phyloP scores from a whole-genome alignment of 2,113 vertebrate genomes.

The Phycodurus eques region DNA sequence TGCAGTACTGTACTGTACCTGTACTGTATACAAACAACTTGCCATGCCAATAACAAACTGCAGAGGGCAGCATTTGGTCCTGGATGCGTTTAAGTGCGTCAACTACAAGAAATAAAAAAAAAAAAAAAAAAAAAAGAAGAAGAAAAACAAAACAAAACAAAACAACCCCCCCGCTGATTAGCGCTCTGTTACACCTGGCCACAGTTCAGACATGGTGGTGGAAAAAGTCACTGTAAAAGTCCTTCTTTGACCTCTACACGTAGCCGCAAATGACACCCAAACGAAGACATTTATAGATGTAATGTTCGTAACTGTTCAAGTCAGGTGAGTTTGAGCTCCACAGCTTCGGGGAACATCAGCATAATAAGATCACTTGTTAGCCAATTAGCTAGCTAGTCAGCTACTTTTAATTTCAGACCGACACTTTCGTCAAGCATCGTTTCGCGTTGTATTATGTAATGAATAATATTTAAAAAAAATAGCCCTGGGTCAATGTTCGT shows the following conservation, averaged over 20 bases:
- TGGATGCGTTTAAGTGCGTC: not conserved
- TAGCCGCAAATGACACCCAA: not conserved
- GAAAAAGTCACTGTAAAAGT: not conserved
- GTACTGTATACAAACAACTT: not conserved
- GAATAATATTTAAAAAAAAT: not conserved
- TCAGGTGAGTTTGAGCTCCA: conserved; percentile 21
- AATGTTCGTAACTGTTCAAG: not conserved
- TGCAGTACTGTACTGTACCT: too few relatives aligned
- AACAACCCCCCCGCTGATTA: conserved; percentile 7
- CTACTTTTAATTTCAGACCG: not conserved
- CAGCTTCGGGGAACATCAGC: fast-evolving
- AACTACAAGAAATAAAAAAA: not conserved
- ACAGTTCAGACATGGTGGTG: not conserved
- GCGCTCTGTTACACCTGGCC: conserved; percentile 4
- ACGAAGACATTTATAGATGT: fast-evolving
- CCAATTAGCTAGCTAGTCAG: not conserved
- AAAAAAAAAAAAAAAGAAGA: conserved; percentile 1
- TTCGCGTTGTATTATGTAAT: not conserved
- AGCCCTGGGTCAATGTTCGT: not conserved
- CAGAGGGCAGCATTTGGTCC: not conserved
- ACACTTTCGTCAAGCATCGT: not conserved
- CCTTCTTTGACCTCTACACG: not conserved
- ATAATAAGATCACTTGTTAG: not conserved
- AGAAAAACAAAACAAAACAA: too few relatives aligned
- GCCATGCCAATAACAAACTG: not conserved